Evolutionary conservation across 2,888 invertebrate species (phyloP), one percentile per base, ranked within the genome.

Genomic region (Carpatolechia fugitivella): DNA sequence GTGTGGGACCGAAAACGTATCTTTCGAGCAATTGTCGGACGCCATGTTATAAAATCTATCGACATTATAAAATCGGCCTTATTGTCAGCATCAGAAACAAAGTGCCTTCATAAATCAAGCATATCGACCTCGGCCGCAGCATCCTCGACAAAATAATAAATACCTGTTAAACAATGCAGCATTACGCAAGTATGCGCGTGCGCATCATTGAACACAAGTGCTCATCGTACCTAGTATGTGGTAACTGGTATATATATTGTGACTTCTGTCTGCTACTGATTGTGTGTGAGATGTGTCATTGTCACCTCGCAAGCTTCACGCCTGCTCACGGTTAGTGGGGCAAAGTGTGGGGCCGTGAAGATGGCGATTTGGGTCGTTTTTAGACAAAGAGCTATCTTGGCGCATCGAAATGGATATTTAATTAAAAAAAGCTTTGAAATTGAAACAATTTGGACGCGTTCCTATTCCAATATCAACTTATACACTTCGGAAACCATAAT

Each of bases 321-420:
- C 44, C 44, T 20, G 24, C 44, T 44, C 24, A n/a, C n/a, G n/a
- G 24, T 44, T 44, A 24, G 44, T 44, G 18, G 44, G 44, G 18
- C 44, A 57, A 56, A 52, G 54, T 49, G 59, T 49, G 40, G 53
- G 52, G 59, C 49, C 52, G 18, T 11, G 4, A 44, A 11, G 24
- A 11, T 1, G 3, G 20, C 41, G 18, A 24, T 24, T 24, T 24
- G 6, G 3, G 24, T 24, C 3, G 3, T 24, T 24, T 24, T 24
- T 24, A n/a, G n/a, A n/a, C n/a, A n/a, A n/a, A n/a, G n/a, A n/a
- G n/a, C n/a, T n/a, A n/a, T n/a, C n/a, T n/a, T n/a, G n/a, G n/a
- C n/a, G n/a, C n/a, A n/a, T n/a, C n/a, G n/a, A n/a, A n/a, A n/a
- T n/a, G n/a, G n/a, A n/a, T n/a, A n/a, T n/a, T n/a, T n/a, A n/a